These are phyloP conservation scores for Schizaphis graminum DNA, from an alignment of 2,888 invertebrate genomes.

Conservation along the genomic window DNA sequence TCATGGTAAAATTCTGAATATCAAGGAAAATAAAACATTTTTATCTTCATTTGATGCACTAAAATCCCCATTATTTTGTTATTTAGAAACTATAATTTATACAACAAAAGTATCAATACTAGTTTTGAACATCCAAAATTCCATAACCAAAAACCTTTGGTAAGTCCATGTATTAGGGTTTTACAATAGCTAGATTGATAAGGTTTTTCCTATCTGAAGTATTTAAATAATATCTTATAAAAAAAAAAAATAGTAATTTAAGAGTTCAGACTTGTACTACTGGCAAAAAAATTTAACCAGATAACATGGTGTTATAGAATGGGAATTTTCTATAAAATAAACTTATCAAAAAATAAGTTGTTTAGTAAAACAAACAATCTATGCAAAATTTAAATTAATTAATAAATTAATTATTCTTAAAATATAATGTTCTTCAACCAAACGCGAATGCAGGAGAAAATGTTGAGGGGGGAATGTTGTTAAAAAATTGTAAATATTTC, in stretches of 20 bases:
- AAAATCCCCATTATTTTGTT: not conserved
- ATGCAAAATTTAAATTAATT: not conserved
- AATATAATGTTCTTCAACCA: not conserved
- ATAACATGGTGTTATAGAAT: not conserved
- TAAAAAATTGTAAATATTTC: no score
- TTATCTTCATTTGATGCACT: not conserved
- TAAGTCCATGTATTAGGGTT: not conserved
- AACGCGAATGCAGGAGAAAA: no score
- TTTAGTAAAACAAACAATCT: not conserved
- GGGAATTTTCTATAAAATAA: not conserved
- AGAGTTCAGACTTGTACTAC: not conserved
- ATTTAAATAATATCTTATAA: not conserved
- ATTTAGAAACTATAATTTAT: not conserved
- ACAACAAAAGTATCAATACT: not conserved
- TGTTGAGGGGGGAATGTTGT: no score
- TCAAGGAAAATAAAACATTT: not conserved
- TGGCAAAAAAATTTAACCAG: not conserved
- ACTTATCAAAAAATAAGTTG: not conserved
- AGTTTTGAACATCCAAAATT: no score
- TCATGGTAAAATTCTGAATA: no score
- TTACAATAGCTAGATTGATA: no score
- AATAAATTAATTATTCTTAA: no score
- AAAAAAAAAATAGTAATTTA: no score
- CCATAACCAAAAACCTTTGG: not conserved
- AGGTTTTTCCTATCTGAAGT: not conserved